Base-by-base conservation (phyloP, 2,113 vertebrate genomes). In the Ginglymostoma cirratum region DNA sequence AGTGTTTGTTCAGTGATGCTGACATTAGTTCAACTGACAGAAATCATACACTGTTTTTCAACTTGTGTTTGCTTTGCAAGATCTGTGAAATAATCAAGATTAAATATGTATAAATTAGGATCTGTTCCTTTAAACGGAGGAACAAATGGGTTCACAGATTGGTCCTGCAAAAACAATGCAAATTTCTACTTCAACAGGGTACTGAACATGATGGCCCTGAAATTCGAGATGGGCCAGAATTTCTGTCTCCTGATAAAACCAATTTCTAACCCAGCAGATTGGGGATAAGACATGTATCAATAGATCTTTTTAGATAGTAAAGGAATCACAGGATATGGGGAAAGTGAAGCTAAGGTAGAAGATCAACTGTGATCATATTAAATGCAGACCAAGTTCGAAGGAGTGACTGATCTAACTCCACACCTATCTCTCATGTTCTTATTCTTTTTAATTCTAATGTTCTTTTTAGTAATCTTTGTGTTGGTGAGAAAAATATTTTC, bases 1-100 rank as follows among this genome's bases (percentile, higher is more conserved):
- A n/a, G 55, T 92, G 14, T 66, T 92, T 93, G 30, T 66, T 92
- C 55, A 34, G 89, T 92, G 66, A 92, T 92, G 89, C n/a, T 93
- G 61, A 93, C 61, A 67, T 93, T 10, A 93, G 34, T 19, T 38
- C 34, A 93, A 52, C 52, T 21, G 30, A 30, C 34, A 61, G 38
- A 93, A 93, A 42, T 14, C 80, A 34, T 0, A n/a, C n/a, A 17
- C 10, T 89, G 10, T 92, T n/a, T 61, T 90, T 90, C 30, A 66
- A 66, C 34, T 21, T 66, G 87, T 65, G 61, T n/a, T 93, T 38
- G 34, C 34, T 93, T 93, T 65, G 89, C 61, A n/a, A 93, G 38
- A 34, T 93, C 17, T 65, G 34, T 21, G n/a, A 17, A 67, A n/a
- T 66, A n/a, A 12, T 67, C 61, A 21, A 42, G 80, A 76, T 93